Evolutionary conservation across 2,888 invertebrate species (phyloP).

Genomic region (Lepidocyrtinus sp.): DNA sequence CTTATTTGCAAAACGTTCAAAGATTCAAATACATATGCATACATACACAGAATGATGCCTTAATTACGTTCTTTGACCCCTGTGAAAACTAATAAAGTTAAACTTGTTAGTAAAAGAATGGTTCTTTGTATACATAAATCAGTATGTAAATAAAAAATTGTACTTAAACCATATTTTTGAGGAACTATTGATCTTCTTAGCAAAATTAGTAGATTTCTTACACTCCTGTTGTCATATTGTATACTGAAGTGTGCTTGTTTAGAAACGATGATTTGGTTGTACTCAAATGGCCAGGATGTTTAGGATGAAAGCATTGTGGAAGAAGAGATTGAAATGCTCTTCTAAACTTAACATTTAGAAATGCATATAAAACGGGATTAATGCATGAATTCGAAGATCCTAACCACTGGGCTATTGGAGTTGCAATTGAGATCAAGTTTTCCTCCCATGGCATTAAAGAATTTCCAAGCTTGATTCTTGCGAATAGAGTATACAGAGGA

Average conservation of each 20-base stretch:
- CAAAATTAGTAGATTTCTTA: no score
- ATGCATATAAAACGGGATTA: conserved; percentile 83
- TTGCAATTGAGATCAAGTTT: conserved; percentile 82
- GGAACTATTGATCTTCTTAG: no score
- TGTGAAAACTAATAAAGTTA: no score
- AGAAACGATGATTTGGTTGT: conserved; percentile 66
- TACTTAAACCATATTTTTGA: no score
- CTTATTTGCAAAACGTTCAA: no score
- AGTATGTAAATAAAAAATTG: no score
- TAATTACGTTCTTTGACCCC: no score
- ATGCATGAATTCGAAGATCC: conserved; percentile 96
- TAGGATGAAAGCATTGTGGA: conserved; percentile 64
- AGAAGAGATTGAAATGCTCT: conserved; percentile 66
- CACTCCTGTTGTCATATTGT: conserved; percentile 58
- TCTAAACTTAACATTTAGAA: conserved; percentile 67
- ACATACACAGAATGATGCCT: no score
- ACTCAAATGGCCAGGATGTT: conserved; percentile 58
- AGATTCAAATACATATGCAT: no score
- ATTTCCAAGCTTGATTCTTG: conserved; percentile 87
- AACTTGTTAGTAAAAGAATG: no score
- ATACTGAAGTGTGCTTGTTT: conserved; percentile 64
- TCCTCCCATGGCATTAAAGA: conserved; percentile 84
- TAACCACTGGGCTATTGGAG: conserved; percentile 92
- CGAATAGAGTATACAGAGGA: conserved; percentile 91
- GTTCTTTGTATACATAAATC: no score